phyloP scores from a whole-genome alignment of 2,113 vertebrate genomes.

The Scatophagus argus region DNA sequence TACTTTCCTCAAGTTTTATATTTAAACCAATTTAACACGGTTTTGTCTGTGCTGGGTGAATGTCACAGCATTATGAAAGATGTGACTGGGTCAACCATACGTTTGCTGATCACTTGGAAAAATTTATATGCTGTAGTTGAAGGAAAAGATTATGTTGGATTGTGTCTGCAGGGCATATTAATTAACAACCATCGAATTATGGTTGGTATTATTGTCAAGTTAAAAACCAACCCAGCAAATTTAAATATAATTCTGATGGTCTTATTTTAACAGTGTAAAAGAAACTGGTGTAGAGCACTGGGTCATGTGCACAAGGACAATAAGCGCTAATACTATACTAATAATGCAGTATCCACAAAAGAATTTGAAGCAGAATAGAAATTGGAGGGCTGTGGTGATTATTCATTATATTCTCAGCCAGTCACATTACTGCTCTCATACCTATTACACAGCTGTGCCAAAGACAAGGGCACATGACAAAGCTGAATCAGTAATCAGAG shows the following conservation, averaged over 20 bases:
- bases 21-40: slow-evolving; percentile 20
- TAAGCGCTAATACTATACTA: slow-evolving; percentile 6
- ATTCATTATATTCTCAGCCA: slow-evolving; percentile 58
- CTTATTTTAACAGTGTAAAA: slow-evolving; percentile 16
- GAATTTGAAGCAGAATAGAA: slow-evolving; percentile 35
- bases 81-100: neutral
- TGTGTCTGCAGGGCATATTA: neutral
- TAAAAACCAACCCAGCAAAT: neutral
- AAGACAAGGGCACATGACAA: slow-evolving; percentile 45
- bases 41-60: slow-evolving; percentile 26
- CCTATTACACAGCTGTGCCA: slow-evolving; percentile 66
- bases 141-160: too few relatives aligned
- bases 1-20: slow-evolving; percentile 29
- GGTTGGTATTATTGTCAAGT: slow-evolving; percentile 1
- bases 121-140: neutral
- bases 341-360: slow-evolving; percentile 24
- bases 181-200: neutral
- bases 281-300: slow-evolving; percentile 15
- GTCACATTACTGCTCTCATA: slow-evolving; percentile 61
- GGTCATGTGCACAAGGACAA: slow-evolving; percentile 38
- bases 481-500: slow-evolving; percentile 30
- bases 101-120: slow-evolving; percentile 1
- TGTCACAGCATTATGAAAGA: slow-evolving; percentile 11
- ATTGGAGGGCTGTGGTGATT: slow-evolving; percentile 56
- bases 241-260: slow-evolving; percentile 31